Evolutionary conservation across 1,140 invertebrate genomes (phyloP).

Genomic region (Chlorops oryzae): DNA sequence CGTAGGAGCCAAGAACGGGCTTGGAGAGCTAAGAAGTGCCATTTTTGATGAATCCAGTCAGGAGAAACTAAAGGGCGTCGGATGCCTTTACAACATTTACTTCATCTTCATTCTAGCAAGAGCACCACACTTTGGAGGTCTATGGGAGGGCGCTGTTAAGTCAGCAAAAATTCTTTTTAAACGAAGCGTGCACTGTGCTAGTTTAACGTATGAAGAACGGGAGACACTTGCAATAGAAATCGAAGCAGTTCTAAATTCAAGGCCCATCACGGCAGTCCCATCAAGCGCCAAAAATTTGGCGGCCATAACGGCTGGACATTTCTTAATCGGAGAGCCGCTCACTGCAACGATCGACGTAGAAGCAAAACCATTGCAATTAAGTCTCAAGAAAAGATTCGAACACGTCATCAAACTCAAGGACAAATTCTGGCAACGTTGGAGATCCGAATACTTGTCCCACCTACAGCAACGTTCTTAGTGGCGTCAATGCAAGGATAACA

Average conservation of each 20-base stretch:
- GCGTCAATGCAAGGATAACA: constrained; percentile 12
- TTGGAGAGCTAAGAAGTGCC: neutral
- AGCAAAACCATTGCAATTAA: neutral
- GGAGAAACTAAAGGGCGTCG: too few relatives aligned
- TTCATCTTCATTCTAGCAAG: too few relatives aligned
- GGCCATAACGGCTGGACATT: constrained; percentile 4
- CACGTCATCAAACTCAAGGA: constrained; percentile 1
- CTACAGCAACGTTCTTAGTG: constrained; percentile 39
- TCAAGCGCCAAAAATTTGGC: neutral
- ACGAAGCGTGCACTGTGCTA: neutral
- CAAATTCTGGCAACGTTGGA: constrained; percentile 19
- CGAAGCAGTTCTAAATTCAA: constrained; percentile 4
- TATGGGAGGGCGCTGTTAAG: constrained; percentile 8
- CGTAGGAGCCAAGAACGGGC: neutral
- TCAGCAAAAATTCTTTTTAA: neutral
- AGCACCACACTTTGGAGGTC: constrained; percentile 6
- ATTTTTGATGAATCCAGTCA: too few relatives aligned
- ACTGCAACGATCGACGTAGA: neutral
- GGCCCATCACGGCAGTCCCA: constrained; percentile 2
- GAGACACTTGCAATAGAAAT: neutral
- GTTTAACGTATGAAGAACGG: constrained; percentile 6
- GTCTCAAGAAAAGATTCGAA: neutral
- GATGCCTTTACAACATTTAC: too few relatives aligned
- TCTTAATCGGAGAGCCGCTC: constrained; percentile 2
- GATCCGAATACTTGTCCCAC: constrained; percentile 23